phyloP scores from a whole-genome alignment of 2,113 vertebrate species.

The Oriolus oriolus region DNA sequence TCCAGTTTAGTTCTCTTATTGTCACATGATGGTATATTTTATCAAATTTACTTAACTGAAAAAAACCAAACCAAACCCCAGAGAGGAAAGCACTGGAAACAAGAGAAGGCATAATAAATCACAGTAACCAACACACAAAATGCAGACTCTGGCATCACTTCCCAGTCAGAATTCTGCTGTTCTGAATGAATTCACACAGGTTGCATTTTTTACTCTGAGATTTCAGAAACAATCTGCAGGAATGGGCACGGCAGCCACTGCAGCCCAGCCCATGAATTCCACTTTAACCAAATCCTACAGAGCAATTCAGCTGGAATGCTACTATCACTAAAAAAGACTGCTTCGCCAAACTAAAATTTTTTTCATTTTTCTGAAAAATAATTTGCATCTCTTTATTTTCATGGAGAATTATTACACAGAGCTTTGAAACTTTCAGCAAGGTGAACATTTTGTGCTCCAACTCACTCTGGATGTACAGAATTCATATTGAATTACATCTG shows the following conservation, averaged over 20 bases:
- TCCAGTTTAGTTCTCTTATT: conserved; percentile 28
- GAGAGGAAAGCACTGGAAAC: background rate
- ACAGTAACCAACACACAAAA: background rate
- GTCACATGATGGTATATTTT: conserved; percentile 18
- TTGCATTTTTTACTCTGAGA: background rate
- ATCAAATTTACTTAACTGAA: conserved; percentile 18
- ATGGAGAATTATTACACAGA: background rate
- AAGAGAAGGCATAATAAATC: conserved; percentile 7
- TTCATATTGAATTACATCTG: background rate
- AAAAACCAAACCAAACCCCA: background rate
- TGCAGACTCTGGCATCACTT: background rate
- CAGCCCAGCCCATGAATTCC: background rate
- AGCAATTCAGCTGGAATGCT: background rate
- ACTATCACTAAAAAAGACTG: background rate
- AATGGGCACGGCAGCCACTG: background rate
- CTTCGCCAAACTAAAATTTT: background rate
- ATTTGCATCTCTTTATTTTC: background rate
- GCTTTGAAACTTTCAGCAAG: background rate
- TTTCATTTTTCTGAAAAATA: background rate
- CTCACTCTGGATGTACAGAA: background rate
- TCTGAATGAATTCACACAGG: background rate
- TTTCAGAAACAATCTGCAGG: background rate
- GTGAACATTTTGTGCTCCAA: background rate
- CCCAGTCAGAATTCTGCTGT: background rate
- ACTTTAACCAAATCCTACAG: background rate